These are phyloP conservation scores for Alviniconcha strummeri DNA, from an alignment of 2,888 invertebrate genomes.

Conservation along the genomic window DNA sequence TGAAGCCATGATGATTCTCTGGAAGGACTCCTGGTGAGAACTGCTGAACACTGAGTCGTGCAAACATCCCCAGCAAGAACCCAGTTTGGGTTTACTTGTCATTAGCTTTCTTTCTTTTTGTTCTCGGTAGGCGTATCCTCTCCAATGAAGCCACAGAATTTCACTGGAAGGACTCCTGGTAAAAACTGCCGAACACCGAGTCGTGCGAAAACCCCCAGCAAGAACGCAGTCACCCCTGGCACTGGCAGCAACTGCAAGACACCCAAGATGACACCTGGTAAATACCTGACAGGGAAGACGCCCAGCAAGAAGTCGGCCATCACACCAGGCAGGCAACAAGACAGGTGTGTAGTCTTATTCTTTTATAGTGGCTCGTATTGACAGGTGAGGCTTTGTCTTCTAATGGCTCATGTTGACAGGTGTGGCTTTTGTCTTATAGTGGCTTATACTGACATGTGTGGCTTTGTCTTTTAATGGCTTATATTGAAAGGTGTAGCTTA, in stretches of 20 bases:
- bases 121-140: slow-evolving; percentile 31
- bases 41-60: slow-evolving; percentile 36
- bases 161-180: slow-evolving; percentile 45
- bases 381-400: background rate
- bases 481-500: background rate
- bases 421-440: background rate
- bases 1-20: slow-evolving; percentile 19
- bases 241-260: slow-evolving; percentile 37
- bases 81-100: slow-evolving; percentile 29
- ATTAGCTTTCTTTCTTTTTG: background rate
- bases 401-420: background rate
- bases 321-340: slow-evolving; percentile 42
- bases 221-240: slow-evolving; percentile 46
- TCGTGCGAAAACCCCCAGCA: slow-evolving; percentile 49
- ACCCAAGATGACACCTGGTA: slow-evolving; percentile 48
- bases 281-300: slow-evolving; percentile 38
- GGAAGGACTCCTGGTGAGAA: slow-evolving; percentile 51
- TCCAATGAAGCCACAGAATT: slow-evolving; percentile 26
- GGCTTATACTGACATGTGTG: background rate
- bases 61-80: slow-evolving; percentile 50
- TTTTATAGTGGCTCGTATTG: background rate
- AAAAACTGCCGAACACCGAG: slow-evolving; percentile 44
- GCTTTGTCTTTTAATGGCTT: background rate
- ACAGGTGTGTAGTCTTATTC: slow-evolving; percentile 34
- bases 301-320: slow-evolving; percentile 42